Conservation (phyloP, 2,888 invertebrate species). For the Meghimatium bilineatum region DNA sequence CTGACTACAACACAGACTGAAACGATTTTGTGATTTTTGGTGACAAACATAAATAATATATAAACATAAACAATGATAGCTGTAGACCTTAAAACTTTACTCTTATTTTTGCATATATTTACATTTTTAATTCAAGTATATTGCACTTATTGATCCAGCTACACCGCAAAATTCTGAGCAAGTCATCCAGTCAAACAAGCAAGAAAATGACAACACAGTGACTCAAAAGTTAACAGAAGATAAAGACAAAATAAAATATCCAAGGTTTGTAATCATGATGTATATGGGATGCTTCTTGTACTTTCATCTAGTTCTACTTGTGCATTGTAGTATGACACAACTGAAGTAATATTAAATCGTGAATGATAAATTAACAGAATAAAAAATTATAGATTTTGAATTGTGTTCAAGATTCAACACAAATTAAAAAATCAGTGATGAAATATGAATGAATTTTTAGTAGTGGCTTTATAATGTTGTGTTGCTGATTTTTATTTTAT, state of each 20-base stretch:
- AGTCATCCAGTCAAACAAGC: neutral
- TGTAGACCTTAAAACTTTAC: too few species aligned
- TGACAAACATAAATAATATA: too few species aligned
- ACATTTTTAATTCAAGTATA: neutral
- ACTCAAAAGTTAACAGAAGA: neutral
- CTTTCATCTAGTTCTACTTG: too few species aligned
- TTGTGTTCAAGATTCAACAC: too few species aligned
- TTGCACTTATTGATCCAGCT: neutral
- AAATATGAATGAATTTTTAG: neutral
- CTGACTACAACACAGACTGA: too few species aligned
- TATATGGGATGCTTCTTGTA: neutral
- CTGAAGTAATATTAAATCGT: too few species aligned
- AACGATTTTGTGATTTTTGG: too few species aligned
- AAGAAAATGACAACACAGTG: neutral
- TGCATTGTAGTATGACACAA: too few species aligned
- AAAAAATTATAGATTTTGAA: too few species aligned
- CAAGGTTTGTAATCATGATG: neutral
- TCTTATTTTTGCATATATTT: neutral
- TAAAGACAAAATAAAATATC: neutral
- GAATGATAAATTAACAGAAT: too few species aligned
- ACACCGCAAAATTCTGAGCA: neutral
- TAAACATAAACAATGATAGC: too few species aligned
- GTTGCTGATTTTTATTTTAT: too few species aligned
- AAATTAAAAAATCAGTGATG: neutral
- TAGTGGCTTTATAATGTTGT: neutral